These are phyloP conservation scores for Merops nubicus DNA, from an alignment of 2,113 vertebrate species.

Conservation along the genomic window DNA sequence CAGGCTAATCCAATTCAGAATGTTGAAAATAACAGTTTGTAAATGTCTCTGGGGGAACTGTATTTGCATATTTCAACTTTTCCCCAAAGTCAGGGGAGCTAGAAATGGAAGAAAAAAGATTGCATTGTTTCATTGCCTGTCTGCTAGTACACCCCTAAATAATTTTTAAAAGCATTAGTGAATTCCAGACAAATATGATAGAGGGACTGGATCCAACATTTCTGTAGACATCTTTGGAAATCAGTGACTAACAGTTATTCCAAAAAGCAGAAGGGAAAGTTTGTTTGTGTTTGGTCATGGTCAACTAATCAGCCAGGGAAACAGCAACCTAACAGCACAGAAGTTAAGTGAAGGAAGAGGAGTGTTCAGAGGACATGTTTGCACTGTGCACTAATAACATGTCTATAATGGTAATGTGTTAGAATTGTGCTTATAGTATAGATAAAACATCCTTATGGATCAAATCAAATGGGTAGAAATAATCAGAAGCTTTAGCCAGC, in stretches of 20 bases:
- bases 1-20: not conserved
- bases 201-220: not conserved
- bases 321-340: not conserved
- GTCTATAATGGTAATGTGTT: not conserved
- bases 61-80: not conserved
- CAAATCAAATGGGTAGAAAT: not conserved
- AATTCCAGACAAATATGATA: not conserved
- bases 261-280: not conserved
- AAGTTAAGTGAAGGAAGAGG: not conserved
- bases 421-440: not conserved
- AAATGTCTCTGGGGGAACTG: not conserved
- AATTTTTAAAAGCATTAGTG: not conserved
- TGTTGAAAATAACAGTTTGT: not conserved
- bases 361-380: not conserved
- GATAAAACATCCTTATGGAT: not conserved
- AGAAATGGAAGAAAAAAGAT: not conserved
- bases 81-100: not conserved
- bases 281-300: not conserved
- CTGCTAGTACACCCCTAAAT: not conserved
- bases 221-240: not conserved
- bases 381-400: not conserved
- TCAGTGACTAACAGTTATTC: not conserved
- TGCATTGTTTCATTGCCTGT: not conserved
- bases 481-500: not conserved
- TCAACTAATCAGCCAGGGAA: not conserved